phyloP scores from a whole-genome alignment of 2,113 vertebrate genomes.

The Triplophysa tibetana region DNA sequence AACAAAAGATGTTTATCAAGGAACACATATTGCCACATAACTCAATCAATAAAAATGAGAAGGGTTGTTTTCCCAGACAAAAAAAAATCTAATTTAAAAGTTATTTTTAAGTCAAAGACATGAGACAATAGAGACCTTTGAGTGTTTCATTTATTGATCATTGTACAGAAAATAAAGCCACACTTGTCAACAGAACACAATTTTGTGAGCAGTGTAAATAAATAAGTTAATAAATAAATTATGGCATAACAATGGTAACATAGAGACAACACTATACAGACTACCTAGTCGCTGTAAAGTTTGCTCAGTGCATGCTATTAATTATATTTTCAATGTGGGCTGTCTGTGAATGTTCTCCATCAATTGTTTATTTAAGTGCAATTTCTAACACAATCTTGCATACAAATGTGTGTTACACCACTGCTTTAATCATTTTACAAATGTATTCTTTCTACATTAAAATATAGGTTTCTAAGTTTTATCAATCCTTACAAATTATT shows the following conservation, averaged over 20 bases:
- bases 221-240: conserved; percentile 16
- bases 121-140: background rate
- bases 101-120: background rate
- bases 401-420: background rate
- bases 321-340: conserved; percentile 11
- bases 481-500: conserved; percentile 16
- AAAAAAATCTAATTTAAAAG: background rate
- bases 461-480: conserved; percentile 35
- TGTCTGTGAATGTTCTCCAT: background rate
- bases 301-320: conserved; percentile 24
- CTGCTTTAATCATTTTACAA: conserved; percentile 20
- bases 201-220: conserved; percentile 20
- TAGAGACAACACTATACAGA: background rate
- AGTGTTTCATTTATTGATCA: conserved; percentile 29
- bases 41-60: no score
- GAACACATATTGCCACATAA: no score
- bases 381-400: conserved; percentile 1
- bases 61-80: no score
- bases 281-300: background rate
- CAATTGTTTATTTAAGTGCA: conserved; percentile 18
- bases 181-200: conserved; percentile 23
- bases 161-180: conserved; percentile 34
- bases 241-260: conserved; percentile 18
- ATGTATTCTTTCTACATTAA: conserved; percentile 15
- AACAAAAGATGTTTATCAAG: no score